A percentile compares a stretch with the other conserved stretches of the same genome.
phyloP scores from a whole-genome alignment of 2,888 invertebrate species.

The Standfussiana lucernea region DNA sequence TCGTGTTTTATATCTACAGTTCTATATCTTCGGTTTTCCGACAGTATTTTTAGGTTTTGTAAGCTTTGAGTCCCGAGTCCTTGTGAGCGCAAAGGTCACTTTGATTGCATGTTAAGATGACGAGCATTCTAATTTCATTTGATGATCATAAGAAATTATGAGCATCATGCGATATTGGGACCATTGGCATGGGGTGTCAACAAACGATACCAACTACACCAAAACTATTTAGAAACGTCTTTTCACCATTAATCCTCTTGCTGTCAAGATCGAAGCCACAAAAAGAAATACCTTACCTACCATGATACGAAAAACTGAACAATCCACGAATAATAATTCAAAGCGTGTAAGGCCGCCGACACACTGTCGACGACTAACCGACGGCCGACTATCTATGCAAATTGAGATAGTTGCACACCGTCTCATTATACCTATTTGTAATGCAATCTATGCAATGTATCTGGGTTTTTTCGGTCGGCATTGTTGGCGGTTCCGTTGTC shows the following conservation, averaged over 20 bases:
- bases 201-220: neutral
- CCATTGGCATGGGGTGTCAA: neutral
- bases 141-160: neutral
- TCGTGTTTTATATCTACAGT: neutral
- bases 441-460: constrained; percentile 90
- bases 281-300: neutral
- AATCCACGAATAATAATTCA: constrained; percentile 49
- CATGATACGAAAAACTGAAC: constrained; percentile 8
- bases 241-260: neutral
- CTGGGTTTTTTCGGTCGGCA: constrained; percentile 84
- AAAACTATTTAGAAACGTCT: neutral
- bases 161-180: neutral
- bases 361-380: constrained; percentile 61
- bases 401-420: constrained; percentile 80
- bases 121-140: neutral
- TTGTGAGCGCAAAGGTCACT: neutral
- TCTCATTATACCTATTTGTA: constrained; percentile 86
- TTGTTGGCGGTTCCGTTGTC: constrained; percentile 83
- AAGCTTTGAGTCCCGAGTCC: neutral
- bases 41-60: neutral
- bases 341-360: constrained; percentile 45
- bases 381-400: constrained; percentile 85
- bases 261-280: neutral
- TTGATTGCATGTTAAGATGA: neutral
- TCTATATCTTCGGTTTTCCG: neutral